A percentile compares a stretch with the other conserved stretches of the same genome.
phyloP scores from a whole-genome alignment of 2,113 vertebrate species.

The Notothenia rossii region DNA sequence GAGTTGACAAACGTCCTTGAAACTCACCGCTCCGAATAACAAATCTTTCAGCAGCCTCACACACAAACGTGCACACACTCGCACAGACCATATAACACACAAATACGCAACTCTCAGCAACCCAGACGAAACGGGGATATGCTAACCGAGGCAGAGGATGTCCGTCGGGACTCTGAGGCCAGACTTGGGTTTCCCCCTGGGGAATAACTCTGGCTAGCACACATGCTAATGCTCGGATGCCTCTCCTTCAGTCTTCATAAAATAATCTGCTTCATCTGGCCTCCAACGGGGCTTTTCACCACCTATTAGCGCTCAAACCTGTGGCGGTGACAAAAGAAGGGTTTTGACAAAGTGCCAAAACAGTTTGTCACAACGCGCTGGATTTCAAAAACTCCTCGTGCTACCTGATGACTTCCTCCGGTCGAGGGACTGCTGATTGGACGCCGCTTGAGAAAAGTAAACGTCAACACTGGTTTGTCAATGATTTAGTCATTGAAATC shows the following conservation, averaged over 20 bases:
- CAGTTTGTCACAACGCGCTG: constrained; percentile 64
- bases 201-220: constrained; percentile 74
- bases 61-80: constrained; percentile 23
- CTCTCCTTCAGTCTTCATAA: constrained; percentile 52
- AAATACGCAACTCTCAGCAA: constrained; percentile 60
- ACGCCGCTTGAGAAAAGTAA: constrained; percentile 57
- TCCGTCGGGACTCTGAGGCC: constrained; percentile 59
- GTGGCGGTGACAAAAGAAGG: constrained; percentile 59
- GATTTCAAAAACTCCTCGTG: constrained; percentile 46
- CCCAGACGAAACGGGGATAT: constrained; percentile 65
- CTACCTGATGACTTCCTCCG: constrained; percentile 48
- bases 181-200: constrained; percentile 75
- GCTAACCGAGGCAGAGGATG: constrained; percentile 61
- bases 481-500: constrained; percentile 59
- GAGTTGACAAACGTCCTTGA: constrained; percentile 79
- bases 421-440: constrained; percentile 53
- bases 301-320: constrained; percentile 71
- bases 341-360: constrained; percentile 78
- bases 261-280: constrained; percentile 63
- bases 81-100: constrained; percentile 8
- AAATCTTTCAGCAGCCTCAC: constrained; percentile 68
- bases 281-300: constrained; percentile 71
- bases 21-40: constrained; percentile 71
- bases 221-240: constrained; percentile 78
- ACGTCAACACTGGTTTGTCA: constrained; percentile 46